A percentile compares a stretch with the other conserved stretches of the same genome.
phyloP scores from a whole-genome alignment of 2,113 vertebrate genomes.

The Notarius lentiginosus region DNA sequence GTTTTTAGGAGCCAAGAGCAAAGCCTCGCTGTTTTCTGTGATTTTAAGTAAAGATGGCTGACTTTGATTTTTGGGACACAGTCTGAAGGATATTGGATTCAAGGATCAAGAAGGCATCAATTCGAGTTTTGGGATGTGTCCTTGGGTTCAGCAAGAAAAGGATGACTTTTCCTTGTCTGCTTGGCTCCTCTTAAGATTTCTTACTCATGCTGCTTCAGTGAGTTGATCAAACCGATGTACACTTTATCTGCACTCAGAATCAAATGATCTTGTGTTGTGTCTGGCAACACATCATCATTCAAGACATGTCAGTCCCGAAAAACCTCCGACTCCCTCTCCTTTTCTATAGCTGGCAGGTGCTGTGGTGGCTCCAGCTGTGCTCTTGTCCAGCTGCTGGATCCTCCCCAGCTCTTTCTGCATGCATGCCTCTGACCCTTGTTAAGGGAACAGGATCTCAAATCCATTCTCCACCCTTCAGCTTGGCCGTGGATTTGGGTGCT shows the following conservation, averaged over 20 bases:
- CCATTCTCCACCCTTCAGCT: conserved; percentile 37
- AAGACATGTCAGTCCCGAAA: background rate
- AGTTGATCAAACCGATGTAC: background rate
- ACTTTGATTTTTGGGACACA: background rate
- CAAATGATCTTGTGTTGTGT: background rate
- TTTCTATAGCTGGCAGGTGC: background rate
- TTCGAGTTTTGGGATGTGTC: background rate
- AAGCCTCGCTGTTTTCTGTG: background rate
- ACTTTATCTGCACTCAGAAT: background rate
- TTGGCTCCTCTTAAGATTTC: background rate
- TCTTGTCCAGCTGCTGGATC: conserved; percentile 27
- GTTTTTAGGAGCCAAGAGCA: background rate
- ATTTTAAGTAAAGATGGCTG: background rate
- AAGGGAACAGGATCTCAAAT: conserved; percentile 24
- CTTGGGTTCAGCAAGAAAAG: background rate
- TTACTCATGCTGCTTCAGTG: background rate
- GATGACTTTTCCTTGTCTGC: background rate
- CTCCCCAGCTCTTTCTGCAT: conserved; percentile 5
- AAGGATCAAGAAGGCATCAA: background rate
- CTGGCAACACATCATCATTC: background rate
- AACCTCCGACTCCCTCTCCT: background rate
- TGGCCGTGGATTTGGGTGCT: conserved; percentile 37
- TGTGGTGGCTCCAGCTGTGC: conserved; percentile 7
- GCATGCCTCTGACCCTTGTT: conserved; percentile 26
- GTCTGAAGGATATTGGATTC: background rate